Evolutionary conservation across 2,113 vertebrate species (phyloP).

Genomic region (Gasterosteus nipponicus): DNA sequence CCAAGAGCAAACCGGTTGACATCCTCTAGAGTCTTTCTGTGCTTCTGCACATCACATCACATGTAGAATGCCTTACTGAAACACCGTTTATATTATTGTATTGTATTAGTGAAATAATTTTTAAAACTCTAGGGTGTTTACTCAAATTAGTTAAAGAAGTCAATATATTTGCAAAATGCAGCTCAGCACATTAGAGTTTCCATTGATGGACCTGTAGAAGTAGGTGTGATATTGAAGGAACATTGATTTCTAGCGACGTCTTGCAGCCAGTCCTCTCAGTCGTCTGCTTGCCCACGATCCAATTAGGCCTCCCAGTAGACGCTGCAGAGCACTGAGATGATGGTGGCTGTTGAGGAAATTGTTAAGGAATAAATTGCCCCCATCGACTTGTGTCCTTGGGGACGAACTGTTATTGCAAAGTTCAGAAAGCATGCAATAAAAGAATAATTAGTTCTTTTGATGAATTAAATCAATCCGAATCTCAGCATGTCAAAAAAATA

Average conservation of each 20-base stretch:
- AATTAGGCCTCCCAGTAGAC: background rate
- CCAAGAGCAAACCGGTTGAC: background rate
- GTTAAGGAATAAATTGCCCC: background rate
- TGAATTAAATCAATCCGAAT: slow-evolving; percentile 3
- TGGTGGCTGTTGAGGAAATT: background rate
- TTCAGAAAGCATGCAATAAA: slow-evolving; percentile 14
- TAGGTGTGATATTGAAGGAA: slow-evolving; percentile 9
- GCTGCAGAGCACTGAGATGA: background rate
- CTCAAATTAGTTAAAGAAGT: background rate
- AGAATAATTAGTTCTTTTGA: slow-evolving; percentile 2
- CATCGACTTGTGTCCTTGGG: slow-evolving; percentile 4
- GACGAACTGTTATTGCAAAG: background rate
- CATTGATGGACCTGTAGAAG: background rate
- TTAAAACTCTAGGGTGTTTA: background rate
- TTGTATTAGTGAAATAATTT: background rate
- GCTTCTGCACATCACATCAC: background rate
- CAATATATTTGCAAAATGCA: background rate
- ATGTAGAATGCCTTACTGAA: background rate
- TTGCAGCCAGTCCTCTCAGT: background rate
- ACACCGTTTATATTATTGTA: background rate
- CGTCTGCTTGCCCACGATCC: background rate
- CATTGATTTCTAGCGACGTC: slow-evolving; percentile 8
- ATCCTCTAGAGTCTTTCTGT: background rate
- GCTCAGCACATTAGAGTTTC: background rate
- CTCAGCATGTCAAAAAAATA: slow-evolving; percentile 2